These are phyloP conservation scores for Drosophila vallismaia DNA, from an alignment of 2,888 invertebrate genomes.

Conservation along the genomic window DNA sequence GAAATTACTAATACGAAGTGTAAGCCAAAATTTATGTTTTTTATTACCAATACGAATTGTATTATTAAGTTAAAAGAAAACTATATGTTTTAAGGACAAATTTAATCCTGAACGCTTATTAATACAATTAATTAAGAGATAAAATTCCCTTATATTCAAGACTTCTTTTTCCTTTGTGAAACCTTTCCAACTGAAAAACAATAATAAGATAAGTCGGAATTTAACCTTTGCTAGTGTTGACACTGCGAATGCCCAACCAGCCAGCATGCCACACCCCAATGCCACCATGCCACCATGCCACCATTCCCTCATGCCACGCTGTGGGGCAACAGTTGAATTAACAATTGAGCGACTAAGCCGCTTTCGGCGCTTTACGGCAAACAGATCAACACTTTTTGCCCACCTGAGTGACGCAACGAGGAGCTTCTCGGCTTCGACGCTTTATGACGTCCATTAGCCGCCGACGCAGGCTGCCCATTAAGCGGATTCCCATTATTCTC, in stretches of 20 bases:
- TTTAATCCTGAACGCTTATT: too few relatives aligned
- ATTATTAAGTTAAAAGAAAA: too few relatives aligned
- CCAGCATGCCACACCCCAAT: not conserved
- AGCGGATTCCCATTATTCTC: conserved; percentile 50
- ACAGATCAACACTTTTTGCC: conserved; percentile 33
- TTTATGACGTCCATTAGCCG: conserved; percentile 47
- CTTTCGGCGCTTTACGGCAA: conserved; percentile 19
- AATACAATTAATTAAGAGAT: too few relatives aligned
- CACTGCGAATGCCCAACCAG: not conserved
- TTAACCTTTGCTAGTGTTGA: not conserved
- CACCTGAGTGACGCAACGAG: conserved; percentile 7
- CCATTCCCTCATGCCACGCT: not conserved
- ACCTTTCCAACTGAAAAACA: not conserved
- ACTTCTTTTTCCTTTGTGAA: not conserved
- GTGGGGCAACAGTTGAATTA: conserved; percentile 8
- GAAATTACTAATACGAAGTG: too few relatives aligned
- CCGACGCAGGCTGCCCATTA: conserved; percentile 41
- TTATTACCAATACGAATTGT: too few relatives aligned
- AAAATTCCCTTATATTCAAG: too few relatives aligned
- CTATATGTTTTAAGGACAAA: too few relatives aligned
- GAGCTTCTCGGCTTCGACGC: conserved; percentile 30
- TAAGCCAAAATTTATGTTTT: too few relatives aligned
- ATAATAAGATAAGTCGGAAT: conserved; percentile 1
- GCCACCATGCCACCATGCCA: not conserved
- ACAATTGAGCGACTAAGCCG: conserved; percentile 26